Conservation (phyloP, 2,797 vertebrate genomes). For the Fundulus diaphanus region DNA sequence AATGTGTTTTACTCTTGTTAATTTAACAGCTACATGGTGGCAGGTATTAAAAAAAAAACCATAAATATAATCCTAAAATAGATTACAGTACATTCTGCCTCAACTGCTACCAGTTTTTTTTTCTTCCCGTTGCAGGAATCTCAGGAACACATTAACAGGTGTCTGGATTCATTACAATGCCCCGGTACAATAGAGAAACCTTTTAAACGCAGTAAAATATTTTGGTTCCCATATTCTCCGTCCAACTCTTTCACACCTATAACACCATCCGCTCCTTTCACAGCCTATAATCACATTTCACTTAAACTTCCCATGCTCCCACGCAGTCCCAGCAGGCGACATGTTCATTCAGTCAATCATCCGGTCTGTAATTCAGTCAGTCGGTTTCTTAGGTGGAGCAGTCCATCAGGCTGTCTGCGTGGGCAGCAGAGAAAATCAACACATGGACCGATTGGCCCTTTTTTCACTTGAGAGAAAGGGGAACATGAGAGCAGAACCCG, state of each 20-base stretch:
- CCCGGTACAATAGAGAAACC: not conserved
- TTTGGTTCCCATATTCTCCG: not conserved
- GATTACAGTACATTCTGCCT: not conserved
- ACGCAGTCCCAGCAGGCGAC: conserved; percentile 60
- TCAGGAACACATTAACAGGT: conserved; percentile 2
- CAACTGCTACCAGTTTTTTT: not conserved
- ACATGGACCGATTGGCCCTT: conserved; percentile 40
- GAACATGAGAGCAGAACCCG: conserved; percentile 29
- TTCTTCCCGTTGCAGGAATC: not conserved
- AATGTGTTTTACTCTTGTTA: not conserved
- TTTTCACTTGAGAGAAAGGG: conserved; percentile 23
- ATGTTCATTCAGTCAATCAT: conserved; percentile 59
- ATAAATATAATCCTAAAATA: not conserved
- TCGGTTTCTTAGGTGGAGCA: conserved; percentile 58
- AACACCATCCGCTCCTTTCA: conserved; percentile 7
- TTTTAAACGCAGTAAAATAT: conserved; percentile 11
- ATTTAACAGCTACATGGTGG: not conserved
- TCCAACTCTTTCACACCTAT: conserved; percentile 4
- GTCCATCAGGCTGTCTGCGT: conserved; percentile 65
- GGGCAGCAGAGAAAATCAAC: conserved; percentile 57
- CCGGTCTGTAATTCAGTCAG: conserved; percentile 57
- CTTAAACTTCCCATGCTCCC: conserved; percentile 67
- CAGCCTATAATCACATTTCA: conserved; percentile 23
- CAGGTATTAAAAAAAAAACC: not conserved
- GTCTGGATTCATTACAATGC: conserved; percentile 1